Conservation (phyloP, 2,888 invertebrate genomes). For the Phasia obesa region DNA sequence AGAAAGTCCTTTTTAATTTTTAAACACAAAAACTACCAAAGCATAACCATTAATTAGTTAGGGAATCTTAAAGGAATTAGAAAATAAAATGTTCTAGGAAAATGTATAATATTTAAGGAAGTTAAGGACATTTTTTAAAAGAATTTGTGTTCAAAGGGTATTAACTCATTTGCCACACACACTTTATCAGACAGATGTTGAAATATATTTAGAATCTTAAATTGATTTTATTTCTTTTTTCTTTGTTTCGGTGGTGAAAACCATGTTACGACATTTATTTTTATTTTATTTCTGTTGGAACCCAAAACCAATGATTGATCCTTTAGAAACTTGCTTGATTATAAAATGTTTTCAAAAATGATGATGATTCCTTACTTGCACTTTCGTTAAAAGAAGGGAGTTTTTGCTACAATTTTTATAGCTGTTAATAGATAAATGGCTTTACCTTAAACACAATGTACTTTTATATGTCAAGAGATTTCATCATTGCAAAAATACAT, state of each 20-base stretch:
- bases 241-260: constrained; percentile 26
- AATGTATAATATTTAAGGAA: not conserved
- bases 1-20: constrained; percentile 2
- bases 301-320: constrained; percentile 58
- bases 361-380: constrained; percentile 30
- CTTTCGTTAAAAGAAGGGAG: not conserved
- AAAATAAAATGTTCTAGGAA: not conserved
- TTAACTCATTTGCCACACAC: constrained; percentile 31
- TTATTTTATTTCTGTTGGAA: constrained; percentile 20
- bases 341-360: constrained; percentile 25
- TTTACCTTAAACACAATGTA: constrained; percentile 29
- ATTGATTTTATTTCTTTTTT: not conserved
- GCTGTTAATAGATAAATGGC: constrained; percentile 41
- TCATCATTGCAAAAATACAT: constrained; percentile 10
- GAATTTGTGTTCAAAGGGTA: constrained; percentile 21
- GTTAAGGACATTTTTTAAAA: not conserved
- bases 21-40: constrained; percentile 10
- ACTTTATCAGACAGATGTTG: not conserved
- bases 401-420: constrained; percentile 57
- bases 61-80: constrained; percentile 41
- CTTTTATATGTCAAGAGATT: constrained; percentile 29
- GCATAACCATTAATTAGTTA: constrained; percentile 63
- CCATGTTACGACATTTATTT: constrained; percentile 35
- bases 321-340: constrained; percentile 8
- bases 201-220: not conserved